Percentiles rank a stretch among this genome's conserved stretches.
These are phyloP conservation scores for Caenorhabditis becei DNA, from an alignment of 2,888 invertebrate species.

Conservation along the genomic window DNA sequence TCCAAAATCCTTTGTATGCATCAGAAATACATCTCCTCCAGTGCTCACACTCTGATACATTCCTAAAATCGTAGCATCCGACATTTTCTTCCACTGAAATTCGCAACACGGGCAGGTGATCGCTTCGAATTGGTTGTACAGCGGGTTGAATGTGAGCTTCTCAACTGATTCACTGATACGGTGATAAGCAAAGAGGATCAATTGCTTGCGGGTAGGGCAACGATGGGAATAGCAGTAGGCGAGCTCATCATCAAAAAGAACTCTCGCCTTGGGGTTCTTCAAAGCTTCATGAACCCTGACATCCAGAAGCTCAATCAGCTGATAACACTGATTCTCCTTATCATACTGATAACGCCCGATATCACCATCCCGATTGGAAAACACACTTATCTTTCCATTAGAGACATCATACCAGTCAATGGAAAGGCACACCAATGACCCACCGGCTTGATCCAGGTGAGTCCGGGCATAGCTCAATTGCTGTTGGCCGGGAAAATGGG, in stretches of 20 bases:
- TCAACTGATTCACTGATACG: neutral
- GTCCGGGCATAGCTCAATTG: neutral
- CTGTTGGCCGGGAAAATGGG: slow-evolving; percentile 3
- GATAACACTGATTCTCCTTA: neutral
- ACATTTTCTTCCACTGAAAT: neutral
- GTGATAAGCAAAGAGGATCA: neutral
- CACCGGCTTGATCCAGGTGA: slow-evolving; percentile 5
- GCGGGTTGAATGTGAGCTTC: neutral
- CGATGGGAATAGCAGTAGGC: neutral
- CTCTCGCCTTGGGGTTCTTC: neutral
- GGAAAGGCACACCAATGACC: slow-evolving; percentile 6
- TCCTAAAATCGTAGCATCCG: no score
- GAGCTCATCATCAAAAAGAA: neutral
- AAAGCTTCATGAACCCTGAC: neutral
- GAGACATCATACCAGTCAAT: slow-evolving; percentile 17
- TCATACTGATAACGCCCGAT: slow-evolving; percentile 17
- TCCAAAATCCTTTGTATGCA: no score
- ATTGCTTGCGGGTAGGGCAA: neutral
- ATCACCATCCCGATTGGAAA: slow-evolving; percentile 12
- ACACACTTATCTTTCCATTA: slow-evolving; percentile 16
- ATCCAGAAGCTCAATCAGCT: slow-evolving; percentile 5
- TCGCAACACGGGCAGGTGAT: neutral
- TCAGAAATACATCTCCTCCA: no score
- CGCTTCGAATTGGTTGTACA: neutral
- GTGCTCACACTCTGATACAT: no score